Evolutionary conservation across 35 echinoderm and acorn worm genomes (phyloP).

Genomic region (Ophiothrix spiculata): DNA sequence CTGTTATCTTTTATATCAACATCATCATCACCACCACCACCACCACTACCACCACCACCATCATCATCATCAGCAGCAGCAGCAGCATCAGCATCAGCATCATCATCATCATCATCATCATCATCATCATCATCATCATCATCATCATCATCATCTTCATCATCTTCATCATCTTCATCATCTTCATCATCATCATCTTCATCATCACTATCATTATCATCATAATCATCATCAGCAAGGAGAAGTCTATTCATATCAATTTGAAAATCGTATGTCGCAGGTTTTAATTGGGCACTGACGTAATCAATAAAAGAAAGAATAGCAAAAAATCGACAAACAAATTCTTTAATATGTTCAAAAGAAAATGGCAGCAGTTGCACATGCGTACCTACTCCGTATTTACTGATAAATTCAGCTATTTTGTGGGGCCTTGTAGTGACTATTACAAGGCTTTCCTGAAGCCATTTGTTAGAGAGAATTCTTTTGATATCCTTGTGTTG

Average conservation of each 20-base stretch:
- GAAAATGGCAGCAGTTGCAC: not conserved
- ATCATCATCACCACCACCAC: too few relatives aligned
- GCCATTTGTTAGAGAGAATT: not conserved
- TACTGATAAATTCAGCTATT: not conserved
- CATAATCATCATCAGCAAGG: not conserved
- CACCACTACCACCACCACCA: too few relatives aligned
- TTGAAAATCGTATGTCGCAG: not conserved
- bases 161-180: not conserved
- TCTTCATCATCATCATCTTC: not conserved
- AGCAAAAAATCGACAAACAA: not conserved
- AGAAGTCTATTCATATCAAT: not conserved
- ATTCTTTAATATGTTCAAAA: not conserved
- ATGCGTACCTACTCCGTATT: not conserved
- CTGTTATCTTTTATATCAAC: too few relatives aligned
- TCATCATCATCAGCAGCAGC: not conserved
- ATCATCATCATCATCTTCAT: not conserved
- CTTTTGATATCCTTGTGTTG: not conserved
- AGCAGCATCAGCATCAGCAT: not conserved
- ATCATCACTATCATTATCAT: not conserved
- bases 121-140: not conserved
- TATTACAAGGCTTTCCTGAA: not conserved
- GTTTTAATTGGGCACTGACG: not conserved
- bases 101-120: not conserved
- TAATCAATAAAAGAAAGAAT: not conserved
- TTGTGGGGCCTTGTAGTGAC: conserved; percentile 13